phyloP scores from a whole-genome alignment of 2,888 invertebrate species.

The Parnassius mnemosyne region DNA sequence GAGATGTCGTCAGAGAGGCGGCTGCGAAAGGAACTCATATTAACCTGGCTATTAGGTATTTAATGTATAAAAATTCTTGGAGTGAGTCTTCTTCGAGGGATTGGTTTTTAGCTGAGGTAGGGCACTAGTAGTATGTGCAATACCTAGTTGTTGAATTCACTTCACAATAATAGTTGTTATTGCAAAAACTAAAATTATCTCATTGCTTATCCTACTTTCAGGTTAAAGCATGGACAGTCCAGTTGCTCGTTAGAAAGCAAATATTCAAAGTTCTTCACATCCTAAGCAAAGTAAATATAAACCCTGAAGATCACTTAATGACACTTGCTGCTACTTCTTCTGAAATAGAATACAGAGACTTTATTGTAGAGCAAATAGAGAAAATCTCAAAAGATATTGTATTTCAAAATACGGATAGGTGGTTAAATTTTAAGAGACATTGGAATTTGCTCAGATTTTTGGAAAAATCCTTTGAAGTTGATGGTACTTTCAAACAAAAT shows the following conservation, averaged over 20 bases:
- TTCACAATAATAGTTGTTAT: no score
- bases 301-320: constrained; percentile 79
- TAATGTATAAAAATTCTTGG: constrained; percentile 79
- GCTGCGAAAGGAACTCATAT: constrained; percentile 84
- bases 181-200: no score
- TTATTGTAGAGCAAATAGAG: constrained; percentile 83
- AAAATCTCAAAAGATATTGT: constrained; percentile 69
- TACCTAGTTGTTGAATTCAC: no score
- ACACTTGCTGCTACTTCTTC: constrained; percentile 80
- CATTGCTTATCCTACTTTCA: constrained; percentile 38
- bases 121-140: constrained; percentile 11
- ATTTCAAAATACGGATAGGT: constrained; percentile 50
- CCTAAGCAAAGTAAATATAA: constrained; percentile 81
- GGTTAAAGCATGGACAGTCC: constrained; percentile 83
- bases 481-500: constrained; percentile 73
- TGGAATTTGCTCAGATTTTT: constrained; percentile 69
- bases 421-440: constrained; percentile 63
- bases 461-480: constrained; percentile 72
- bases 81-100: constrained; percentile 71
- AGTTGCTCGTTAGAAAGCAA: constrained; percentile 82
- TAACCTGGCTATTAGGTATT: constrained; percentile 79
- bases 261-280: constrained; percentile 84
- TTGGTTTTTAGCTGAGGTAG: constrained; percentile 81
- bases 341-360: constrained; percentile 82
- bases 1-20: constrained; percentile 84